A percentile compares a stretch with the other conserved stretches of the same genome.
phyloP scores from a whole-genome alignment of 2,888 invertebrate genomes.

The Tinea pellionella region DNA sequence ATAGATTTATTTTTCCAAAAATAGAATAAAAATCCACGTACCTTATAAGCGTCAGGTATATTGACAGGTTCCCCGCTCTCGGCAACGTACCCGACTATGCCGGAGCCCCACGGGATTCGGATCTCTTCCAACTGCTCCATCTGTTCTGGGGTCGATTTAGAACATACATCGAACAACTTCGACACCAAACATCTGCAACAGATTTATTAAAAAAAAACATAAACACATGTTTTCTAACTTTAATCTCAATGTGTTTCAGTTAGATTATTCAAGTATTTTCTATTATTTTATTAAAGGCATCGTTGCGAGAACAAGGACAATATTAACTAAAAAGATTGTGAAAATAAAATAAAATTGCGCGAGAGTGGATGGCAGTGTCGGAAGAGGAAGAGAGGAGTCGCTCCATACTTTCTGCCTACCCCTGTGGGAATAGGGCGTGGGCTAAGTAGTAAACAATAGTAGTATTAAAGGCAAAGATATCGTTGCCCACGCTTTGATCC shows the following conservation, averaged over 20 bases:
- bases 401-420: no score
- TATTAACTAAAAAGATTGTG: no score
- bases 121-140: slow-evolving; percentile 95
- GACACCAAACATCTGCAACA: slow-evolving; percentile 83
- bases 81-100: slow-evolving; percentile 95
- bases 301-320: no score
- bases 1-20: background rate
- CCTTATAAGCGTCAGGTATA: slow-evolving; percentile 96
- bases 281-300: no score
- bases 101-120: slow-evolving; percentile 93
- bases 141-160: slow-evolving; percentile 90
- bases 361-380: no score
- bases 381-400: no score
- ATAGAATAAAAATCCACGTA: slow-evolving; percentile 28
- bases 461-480: no score
- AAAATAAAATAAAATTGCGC: no score
- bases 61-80: slow-evolving; percentile 93
- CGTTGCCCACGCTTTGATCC: no score
- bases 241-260: background rate
- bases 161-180: slow-evolving; percentile 95
- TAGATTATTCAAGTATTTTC: no score
- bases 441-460: no score
- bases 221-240: background rate
- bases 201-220: slow-evolving; percentile 22
- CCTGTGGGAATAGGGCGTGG: no score